A percentile compares a stretch with the other conserved stretches of the same genome.
Conservation (phyloP, 2,797 vertebrate genomes). For the Cottoperca gobio region DNA sequence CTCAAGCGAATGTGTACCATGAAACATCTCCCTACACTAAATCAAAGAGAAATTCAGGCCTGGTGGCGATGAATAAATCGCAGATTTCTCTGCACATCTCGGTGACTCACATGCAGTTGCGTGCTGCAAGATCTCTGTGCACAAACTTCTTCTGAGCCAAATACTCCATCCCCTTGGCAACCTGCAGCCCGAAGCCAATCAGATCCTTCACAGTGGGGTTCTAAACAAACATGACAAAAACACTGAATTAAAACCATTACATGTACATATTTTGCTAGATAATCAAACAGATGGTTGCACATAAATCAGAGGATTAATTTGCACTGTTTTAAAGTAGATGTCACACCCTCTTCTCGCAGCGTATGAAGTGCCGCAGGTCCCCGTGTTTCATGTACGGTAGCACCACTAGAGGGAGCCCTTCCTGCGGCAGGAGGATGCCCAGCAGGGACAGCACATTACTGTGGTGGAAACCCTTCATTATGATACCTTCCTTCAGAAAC, state of each 20-base stretch:
- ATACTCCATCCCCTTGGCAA: slow-evolving; percentile 97
- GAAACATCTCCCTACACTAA: background rate
- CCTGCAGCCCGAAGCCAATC: slow-evolving; percentile 96
- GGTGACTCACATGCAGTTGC: slow-evolving; percentile 96
- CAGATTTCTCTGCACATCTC: slow-evolving; percentile 1
- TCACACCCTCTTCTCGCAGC: slow-evolving; percentile 90
- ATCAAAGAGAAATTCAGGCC: background rate
- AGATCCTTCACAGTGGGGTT: slow-evolving; percentile 97
- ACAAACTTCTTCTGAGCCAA: slow-evolving; percentile 97
- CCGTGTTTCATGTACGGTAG: slow-evolving; percentile 98
- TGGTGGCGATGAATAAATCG: background rate
- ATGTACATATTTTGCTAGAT: background rate
- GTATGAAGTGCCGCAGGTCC: slow-evolving; percentile 95
- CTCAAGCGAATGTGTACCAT: background rate
- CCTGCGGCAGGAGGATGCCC: slow-evolving; percentile 91
- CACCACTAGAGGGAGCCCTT: slow-evolving; percentile 92
- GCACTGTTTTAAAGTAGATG: slow-evolving; percentile 6
- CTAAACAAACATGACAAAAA: slow-evolving; percentile 80
- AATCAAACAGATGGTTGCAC: slow-evolving; percentile 1
- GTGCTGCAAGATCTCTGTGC: slow-evolving; percentile 96
- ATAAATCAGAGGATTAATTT: slow-evolving; percentile 8
- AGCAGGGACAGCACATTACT: slow-evolving; percentile 93
- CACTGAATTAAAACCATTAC: slow-evolving; percentile 1
- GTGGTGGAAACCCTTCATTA: slow-evolving; percentile 97
- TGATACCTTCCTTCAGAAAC: slow-evolving; percentile 95